These are phyloP conservation scores for Dasyprocta punctata DNA, from an alignment of 2,113 vertebrate species.

Conservation along the genomic window DNA sequence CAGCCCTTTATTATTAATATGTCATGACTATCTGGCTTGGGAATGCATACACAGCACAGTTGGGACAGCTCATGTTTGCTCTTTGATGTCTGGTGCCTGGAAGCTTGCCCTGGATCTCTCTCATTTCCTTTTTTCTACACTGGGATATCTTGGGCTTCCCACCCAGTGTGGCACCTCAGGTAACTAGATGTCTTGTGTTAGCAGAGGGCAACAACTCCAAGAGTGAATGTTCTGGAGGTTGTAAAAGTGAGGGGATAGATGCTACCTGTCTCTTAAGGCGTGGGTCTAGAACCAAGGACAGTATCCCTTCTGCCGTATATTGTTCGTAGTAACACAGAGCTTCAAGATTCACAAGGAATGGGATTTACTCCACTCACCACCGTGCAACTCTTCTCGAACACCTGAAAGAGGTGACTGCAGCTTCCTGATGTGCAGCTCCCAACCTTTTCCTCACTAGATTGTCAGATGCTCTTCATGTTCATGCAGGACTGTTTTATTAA, in stretches of 20 bases:
- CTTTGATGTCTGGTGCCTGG: background rate
- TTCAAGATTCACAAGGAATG: background rate
- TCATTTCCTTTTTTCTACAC: background rate
- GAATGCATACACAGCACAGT: background rate
- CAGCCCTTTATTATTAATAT: background rate
- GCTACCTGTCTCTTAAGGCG: background rate
- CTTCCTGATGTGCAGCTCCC: accelerated
- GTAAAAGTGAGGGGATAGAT: background rate
- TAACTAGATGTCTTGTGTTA: background rate
- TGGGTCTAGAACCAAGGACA: background rate
- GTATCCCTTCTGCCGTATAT: background rate
- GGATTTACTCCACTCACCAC: background rate
- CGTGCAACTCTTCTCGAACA: background rate
- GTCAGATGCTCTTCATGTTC: background rate
- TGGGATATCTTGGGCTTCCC: background rate
- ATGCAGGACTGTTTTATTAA: background rate
- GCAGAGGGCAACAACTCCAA: background rate
- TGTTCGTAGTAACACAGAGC: background rate
- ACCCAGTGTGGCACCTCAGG: background rate
- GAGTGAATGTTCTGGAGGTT: background rate
- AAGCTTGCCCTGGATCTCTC: background rate
- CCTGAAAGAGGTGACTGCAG: background rate
- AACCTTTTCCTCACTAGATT: background rate
- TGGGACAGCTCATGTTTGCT: background rate
- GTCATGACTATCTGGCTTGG: background rate